A percentile compares a stretch with the other conserved stretches of the same genome.
Conservation (phyloP, 2,113 vertebrate genomes). For the Poicephalus gulielmi region DNA sequence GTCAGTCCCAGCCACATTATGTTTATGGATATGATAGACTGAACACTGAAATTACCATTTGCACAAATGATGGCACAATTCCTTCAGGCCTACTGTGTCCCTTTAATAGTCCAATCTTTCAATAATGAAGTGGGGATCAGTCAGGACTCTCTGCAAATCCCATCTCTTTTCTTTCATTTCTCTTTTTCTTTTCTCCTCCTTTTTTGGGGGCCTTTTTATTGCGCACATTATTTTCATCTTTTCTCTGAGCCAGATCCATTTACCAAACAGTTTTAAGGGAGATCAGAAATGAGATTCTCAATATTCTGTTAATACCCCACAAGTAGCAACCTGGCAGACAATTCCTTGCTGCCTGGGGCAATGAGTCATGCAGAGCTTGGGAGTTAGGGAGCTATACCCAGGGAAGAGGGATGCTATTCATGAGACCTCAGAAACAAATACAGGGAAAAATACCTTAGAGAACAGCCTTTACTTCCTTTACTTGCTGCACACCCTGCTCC, state of each 20-base stretch:
- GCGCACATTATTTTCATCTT: slow-evolving; percentile 38
- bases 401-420: background rate
- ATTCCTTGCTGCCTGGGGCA: slow-evolving; percentile 44
- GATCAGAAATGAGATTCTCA: slow-evolving; percentile 55
- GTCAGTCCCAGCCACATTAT: slow-evolving; percentile 47
- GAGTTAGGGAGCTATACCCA: background rate
- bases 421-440: background rate
- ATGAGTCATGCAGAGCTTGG: slow-evolving; percentile 6
- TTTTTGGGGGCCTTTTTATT: slow-evolving; percentile 25
- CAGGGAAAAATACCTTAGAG: background rate
- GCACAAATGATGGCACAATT: slow-evolving; percentile 72
- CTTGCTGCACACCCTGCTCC: background rate
- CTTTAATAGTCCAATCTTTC: slow-evolving; percentile 74
- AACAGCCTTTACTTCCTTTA: background rate
- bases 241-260: slow-evolving; percentile 41
- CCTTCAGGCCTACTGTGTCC: slow-evolving; percentile 69
- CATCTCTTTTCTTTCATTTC: slow-evolving; percentile 63
- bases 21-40: slow-evolving; percentile 65
- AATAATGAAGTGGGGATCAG: slow-evolving; percentile 70
- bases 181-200: background rate
- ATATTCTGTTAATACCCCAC: slow-evolving; percentile 47
- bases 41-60: slow-evolving; percentile 76
- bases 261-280: slow-evolving; percentile 44
- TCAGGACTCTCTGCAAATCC: slow-evolving; percentile 60
- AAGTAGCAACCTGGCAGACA: slow-evolving; percentile 41